These are phyloP conservation scores for Furcula furcula DNA, from an alignment of 2,888 invertebrate genomes.

Conservation along the genomic window DNA sequence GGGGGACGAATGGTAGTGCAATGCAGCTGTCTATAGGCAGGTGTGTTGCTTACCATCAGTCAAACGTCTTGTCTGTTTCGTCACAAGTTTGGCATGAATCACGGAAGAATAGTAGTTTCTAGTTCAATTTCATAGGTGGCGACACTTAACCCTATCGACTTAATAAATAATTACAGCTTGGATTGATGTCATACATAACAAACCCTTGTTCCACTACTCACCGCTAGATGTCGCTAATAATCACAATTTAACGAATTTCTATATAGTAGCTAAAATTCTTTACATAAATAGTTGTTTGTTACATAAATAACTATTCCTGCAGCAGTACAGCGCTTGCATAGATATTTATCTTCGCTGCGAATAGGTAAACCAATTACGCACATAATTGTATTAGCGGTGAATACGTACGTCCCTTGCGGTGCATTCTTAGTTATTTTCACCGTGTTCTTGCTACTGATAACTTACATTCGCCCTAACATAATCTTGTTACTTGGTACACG, in stretches of 20 bases:
- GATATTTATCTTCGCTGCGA: constrained; percentile 22
- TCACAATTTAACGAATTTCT: neutral
- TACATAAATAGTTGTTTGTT: constrained; percentile 3
- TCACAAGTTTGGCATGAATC: too few relatives aligned
- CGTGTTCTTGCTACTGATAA: constrained; percentile 13
- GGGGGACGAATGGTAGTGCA: too few relatives aligned
- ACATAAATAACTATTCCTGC: constrained; percentile 7
- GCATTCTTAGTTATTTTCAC: constrained; percentile 35
- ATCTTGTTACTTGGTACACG: constrained; percentile 6
- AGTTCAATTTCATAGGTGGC: too few relatives aligned
- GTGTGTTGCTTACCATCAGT: too few relatives aligned
- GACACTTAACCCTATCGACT: too few relatives aligned
- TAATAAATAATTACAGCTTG: constrained; percentile 5
- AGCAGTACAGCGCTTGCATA: constrained; percentile 15
- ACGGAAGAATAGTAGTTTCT: too few relatives aligned
- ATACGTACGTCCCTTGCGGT: constrained; percentile 27
- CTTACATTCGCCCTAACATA: constrained; percentile 3
- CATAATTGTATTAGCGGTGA: constrained; percentile 60
- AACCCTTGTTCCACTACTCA: constrained; percentile 19
- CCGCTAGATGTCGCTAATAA: constrained; percentile 29
- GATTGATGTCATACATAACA: constrained; percentile 13
- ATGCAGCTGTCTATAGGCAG: too few relatives aligned
- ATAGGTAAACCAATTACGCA: constrained; percentile 59
- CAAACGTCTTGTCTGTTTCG: too few relatives aligned
- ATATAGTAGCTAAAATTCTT: constrained; percentile 4